Conservation (phyloP, 2,113 vertebrate species). For the Archilochus colubris region DNA sequence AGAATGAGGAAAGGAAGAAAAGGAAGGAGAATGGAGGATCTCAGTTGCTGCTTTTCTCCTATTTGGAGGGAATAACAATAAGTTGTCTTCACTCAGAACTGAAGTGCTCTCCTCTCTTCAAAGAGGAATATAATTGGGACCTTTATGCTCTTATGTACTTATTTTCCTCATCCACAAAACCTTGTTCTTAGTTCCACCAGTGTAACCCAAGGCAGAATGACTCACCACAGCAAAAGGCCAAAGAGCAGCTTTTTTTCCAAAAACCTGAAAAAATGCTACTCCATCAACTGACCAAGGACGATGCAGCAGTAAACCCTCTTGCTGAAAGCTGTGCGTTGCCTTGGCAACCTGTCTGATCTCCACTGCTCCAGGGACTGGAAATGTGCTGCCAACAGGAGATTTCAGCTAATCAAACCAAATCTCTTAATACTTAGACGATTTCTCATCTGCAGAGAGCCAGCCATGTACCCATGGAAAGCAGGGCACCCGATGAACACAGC, state of each 20-base stretch:
- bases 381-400: conserved; percentile 49
- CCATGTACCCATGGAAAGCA: not conserved
- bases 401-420: conserved; percentile 61
- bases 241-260: conserved; percentile 36
- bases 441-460: conserved; percentile 18
- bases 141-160: not conserved
- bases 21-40: not conserved
- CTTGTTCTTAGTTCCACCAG: not conserved
- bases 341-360: conserved; percentile 70
- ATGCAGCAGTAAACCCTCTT: conserved; percentile 62
- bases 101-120: conserved; percentile 23
- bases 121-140: conserved; percentile 18
- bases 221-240: conserved; percentile 54
- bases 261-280: conserved; percentile 68
- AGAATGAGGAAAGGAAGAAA: not conserved
- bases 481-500: not conserved
- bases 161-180: conserved; percentile 31
- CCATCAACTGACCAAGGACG: conserved; percentile 70
- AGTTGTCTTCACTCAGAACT: not conserved
- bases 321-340: conserved; percentile 62
- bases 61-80: not conserved
- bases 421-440: conserved; percentile 21
- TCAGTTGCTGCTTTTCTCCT: not conserved
- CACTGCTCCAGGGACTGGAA: conserved; percentile 56
- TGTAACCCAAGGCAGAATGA: conserved; percentile 57